Evolutionary conservation across 1,140 invertebrate species (phyloP), one percentile per base, ranked within the genome.

Genomic region (Caerostris extrusa): DNA sequence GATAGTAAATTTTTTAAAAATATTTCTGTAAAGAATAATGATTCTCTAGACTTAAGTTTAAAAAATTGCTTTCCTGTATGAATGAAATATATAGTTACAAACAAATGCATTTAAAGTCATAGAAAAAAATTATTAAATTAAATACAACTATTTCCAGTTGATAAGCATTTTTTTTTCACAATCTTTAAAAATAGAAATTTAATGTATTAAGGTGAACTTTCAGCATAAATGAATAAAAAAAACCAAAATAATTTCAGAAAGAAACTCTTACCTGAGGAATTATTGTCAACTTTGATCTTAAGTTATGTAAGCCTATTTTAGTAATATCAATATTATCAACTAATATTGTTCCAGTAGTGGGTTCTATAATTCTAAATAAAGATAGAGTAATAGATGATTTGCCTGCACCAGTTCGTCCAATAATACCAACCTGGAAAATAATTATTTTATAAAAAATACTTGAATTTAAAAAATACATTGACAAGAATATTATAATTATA

Each of bases 261-360:
- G 8, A 77, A 53, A 92, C 12, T 69, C 91, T 56, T 82, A 90
- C 97, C 96, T 98, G 98, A 90, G 98, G 98, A 96, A 99, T 99
- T 95, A 99, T 99, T n/a, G 98, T 99, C 55, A 99, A 96, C 94
- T 98, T 95, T 34, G 96, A 96, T 97, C 99, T 97, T 56, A 99
- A 96, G 95, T 98, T 97, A 95, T 99, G 98, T 7, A 99, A 97
- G 56, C 98, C 98, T 94, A 99, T 96, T 17, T 97, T 97, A 1
- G 97, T 96, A 95, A 99, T 98, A 95, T 99, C 97, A n/a, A 98
- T 96, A 71, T 97, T 98, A 96, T 99, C 99, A 93, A 99, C 96
- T 0, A 95, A 67, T 60, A 97, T 96, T n/a, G 95, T 94, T n/a
- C 97, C 97, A n/a, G 95, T 95, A 50, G 94, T 95, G 19, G 96